Conservation (phyloP, 1,140 invertebrate species). For the Lamellibrachia luymesi region DNA sequence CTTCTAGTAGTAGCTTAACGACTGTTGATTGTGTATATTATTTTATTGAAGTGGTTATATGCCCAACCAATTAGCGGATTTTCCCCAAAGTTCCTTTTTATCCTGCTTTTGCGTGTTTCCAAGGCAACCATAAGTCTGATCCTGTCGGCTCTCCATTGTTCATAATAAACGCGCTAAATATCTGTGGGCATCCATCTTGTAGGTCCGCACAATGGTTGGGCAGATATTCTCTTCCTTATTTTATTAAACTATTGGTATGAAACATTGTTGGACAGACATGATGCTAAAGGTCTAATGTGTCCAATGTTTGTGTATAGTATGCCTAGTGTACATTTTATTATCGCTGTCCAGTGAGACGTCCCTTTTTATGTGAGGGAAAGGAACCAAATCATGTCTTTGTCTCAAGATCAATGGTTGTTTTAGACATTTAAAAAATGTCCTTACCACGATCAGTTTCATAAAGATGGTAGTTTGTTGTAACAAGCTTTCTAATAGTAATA, state of each 20-base stretch:
- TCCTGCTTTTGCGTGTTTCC: neutral
- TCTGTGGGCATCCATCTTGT: neutral
- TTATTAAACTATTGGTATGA: neutral
- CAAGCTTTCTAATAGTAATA: neutral
- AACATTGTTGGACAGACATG: neutral
- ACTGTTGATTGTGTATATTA: neutral
- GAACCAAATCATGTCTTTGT: neutral
- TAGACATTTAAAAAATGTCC: neutral
- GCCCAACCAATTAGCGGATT: neutral
- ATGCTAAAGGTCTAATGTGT: neutral
- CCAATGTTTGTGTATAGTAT: neutral
- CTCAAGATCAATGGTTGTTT: neutral
- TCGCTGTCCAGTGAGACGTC: neutral
- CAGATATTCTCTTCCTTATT: neutral
- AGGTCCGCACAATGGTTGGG: neutral
- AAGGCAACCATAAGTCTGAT: neutral
- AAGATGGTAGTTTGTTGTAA: neutral
- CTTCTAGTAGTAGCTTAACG: neutral
- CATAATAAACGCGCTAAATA: neutral
- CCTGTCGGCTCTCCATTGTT: neutral
- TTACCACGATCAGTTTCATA: neutral
- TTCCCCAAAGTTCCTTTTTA: neutral
- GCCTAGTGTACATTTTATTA: neutral
- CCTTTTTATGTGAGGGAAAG: neutral
- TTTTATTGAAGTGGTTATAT: neutral